These are phyloP conservation scores for Ectobius pallidus DNA, from an alignment of 2,888 invertebrate genomes.

Conservation along the genomic window DNA sequence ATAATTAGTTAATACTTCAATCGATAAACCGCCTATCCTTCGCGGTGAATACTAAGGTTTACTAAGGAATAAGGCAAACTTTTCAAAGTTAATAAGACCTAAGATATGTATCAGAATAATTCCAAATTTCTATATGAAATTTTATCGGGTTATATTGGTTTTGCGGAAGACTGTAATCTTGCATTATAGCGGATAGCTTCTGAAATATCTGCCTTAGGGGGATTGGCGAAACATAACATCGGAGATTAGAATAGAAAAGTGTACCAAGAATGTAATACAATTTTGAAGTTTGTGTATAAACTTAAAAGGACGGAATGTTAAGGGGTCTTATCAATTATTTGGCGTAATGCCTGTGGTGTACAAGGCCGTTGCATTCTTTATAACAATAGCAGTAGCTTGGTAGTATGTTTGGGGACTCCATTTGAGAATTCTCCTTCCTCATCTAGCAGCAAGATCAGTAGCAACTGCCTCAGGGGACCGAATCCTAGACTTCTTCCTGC, in stretches of 20 bases:
- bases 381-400: not conserved
- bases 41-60: no score
- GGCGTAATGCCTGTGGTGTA: not conserved
- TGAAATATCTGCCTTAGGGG: not conserved
- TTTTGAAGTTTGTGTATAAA: not conserved
- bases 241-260: not conserved
- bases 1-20: no score
- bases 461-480: slow-evolving; percentile 16
- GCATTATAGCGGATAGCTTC: not conserved
- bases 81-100: no score
- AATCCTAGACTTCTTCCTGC: slow-evolving; percentile 22
- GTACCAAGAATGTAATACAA: not conserved
- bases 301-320: not conserved
- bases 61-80: no score
- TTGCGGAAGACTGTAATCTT: no score
- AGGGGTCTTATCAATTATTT: slow-evolving; percentile 6
- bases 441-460: not conserved
- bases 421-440: not conserved
- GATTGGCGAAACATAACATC: not conserved
- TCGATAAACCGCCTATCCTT: no score
- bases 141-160: no score
- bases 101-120: no score
- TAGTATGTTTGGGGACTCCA: not conserved
- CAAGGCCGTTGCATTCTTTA: not conserved
- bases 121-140: no score